Evolutionary conservation across 2,888 invertebrate genomes (phyloP), one percentile per base, ranked within the genome.

Genomic region (Emmelina monodactyla): DNA sequence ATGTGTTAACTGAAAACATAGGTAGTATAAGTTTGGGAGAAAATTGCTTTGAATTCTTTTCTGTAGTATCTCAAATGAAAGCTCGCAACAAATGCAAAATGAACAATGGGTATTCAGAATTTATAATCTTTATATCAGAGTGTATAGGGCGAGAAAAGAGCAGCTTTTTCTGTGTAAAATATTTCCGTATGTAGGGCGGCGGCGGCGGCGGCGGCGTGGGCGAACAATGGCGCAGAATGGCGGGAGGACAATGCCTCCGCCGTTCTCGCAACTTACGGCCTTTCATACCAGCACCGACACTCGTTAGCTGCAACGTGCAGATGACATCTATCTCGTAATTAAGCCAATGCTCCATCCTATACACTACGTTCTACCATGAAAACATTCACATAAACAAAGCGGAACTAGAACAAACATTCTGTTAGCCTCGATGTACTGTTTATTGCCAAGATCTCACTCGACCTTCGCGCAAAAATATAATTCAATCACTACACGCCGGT

Each of bases 81-180:
- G n/a, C n/a, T n/a, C 5, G 19, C 25, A n/a, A 25, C 25, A 10
- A 25, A 25, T 11, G 25, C n/a, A 10, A 25, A 25, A 3, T 10
- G 25, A 25, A 25, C 25, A 25, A 25, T 25, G 11, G 25, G 25
- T 11, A 25, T 9, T 7, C n/a, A 25, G 25, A 25, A 25, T 25
- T 25, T 25, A 25, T n/a, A 25, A 25, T 25, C 25, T 25, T 25
- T 25, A 25, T 25, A 25, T 25, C 25, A 25, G n/a, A 25, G 11
- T 25, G 25, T 11, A 25, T n/a, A 25, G n/a, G n/a, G 25, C 25
- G 25, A 11, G 9, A 25, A 25, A 25, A 25, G 25, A 25, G 25
- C 25, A 25, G 25, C 6, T 49, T 53, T 45, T 37, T 19, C 49
- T 42, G 32, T 45, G 42, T 47, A 44, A 50, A 53, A 54, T 53